Conservation (phyloP, 2,113 vertebrate genomes). For the Athene noctua region DNA sequence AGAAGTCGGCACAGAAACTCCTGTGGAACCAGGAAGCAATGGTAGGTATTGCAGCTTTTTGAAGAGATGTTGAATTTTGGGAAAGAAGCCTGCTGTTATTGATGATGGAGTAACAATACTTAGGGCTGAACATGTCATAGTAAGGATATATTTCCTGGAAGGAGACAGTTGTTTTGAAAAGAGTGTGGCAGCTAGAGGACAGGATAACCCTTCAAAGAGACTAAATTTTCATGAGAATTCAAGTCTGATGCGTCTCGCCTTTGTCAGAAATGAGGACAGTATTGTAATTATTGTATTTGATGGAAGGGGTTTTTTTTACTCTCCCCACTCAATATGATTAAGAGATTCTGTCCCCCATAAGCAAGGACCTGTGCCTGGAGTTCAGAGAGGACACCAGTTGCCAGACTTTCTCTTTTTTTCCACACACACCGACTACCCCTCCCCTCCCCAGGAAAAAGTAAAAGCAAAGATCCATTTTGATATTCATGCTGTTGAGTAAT, state of each 20-base stretch:
- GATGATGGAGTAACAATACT: neutral
- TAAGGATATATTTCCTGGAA: neutral
- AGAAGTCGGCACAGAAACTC: constrained; percentile 58
- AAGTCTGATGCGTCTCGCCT: neutral
- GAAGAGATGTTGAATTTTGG: neutral
- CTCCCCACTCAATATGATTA: neutral
- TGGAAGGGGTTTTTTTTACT: neutral
- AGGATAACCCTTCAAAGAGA: neutral
- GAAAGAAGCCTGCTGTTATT: neutral
- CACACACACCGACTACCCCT: too few species aligned
- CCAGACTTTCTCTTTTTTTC: neutral
- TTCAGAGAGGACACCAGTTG: neutral
- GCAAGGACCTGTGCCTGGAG: neutral
- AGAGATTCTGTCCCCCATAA: neutral
- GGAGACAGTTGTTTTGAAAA: neutral
- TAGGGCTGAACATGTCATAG: neutral
- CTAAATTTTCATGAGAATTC: neutral
- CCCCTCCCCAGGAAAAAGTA: neutral
- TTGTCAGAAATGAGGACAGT: neutral
- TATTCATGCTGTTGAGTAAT: neutral
- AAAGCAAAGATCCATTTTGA: neutral
- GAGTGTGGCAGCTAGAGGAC: neutral
- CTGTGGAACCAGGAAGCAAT: constrained; percentile 27
- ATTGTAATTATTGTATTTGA: neutral
- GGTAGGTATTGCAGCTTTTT: constrained; percentile 23